A percentile compares a stretch with the other conserved stretches of the same genome.
phyloP scores from a whole-genome alignment of 2,888 invertebrate genomes.

The Onthophagus sagittarius region DNA sequence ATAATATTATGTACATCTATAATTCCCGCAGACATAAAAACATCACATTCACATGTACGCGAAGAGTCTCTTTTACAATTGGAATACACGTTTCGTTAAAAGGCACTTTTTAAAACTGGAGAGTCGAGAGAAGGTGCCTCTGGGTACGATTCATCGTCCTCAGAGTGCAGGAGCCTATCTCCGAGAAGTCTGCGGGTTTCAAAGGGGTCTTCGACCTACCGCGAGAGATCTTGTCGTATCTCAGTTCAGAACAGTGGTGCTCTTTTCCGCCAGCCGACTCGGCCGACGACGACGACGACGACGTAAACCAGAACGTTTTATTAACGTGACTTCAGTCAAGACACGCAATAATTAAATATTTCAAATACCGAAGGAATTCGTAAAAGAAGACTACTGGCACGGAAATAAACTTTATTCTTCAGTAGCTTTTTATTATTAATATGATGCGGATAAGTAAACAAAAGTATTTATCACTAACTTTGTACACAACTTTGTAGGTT shows the following conservation, averaged over 20 bases:
- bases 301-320: neutral
- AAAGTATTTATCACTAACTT: no score
- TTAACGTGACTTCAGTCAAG: neutral
- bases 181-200: neutral
- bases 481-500: no score
- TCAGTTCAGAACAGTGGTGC: neutral
- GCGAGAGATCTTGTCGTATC: neutral
- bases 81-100: neutral
- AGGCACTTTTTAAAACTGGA: neutral
- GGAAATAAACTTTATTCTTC: no score
- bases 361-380: neutral
- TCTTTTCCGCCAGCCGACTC: neutral
- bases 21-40: neutral
- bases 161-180: neutral
- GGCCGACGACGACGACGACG: neutral
- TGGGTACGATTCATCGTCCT: neutral
- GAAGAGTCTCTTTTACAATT: neutral
- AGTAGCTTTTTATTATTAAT: no score
- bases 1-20: neutral
- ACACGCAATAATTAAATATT: neutral
- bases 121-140: neutral
- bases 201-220: neutral
- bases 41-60: neutral
- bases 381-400: no score
- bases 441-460: no score